A percentile compares a stretch with the other conserved stretches of the same genome.
These are phyloP conservation scores for Argynnis bischoffii DNA, from an alignment of 2,888 invertebrate species.

Conservation along the genomic window DNA sequence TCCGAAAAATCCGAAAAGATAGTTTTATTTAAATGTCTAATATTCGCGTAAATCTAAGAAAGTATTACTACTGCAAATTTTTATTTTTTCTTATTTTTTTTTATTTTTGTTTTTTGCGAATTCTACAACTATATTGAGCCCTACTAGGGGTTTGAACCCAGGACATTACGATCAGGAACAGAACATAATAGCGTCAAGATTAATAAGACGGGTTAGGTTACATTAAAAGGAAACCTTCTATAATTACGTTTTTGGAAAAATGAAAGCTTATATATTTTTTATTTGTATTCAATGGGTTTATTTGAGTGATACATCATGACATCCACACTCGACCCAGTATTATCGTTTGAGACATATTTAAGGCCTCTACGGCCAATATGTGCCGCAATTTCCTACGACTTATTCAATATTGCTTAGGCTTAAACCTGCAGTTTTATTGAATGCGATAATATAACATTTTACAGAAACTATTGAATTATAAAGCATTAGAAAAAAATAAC, in stretches of 20 bases:
- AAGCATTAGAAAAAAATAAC: not conserved
- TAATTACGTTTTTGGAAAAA: not conserved
- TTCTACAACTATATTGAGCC: too few species aligned
- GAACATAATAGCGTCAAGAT: too few species aligned
- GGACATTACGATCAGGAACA: too few species aligned
- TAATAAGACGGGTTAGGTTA: too few species aligned
- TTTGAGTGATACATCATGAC: slow-evolving; percentile 1
- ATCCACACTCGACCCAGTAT: slow-evolving; percentile 1
- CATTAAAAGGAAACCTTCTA: too few species aligned
- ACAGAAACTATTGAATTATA: not conserved
- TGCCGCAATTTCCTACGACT: slow-evolving; percentile 41
- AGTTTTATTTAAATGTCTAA: too few species aligned
- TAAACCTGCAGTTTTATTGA: slow-evolving; percentile 18
- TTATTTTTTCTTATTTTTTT: too few species aligned
- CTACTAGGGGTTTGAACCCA: too few species aligned
- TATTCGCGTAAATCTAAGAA: too few species aligned
- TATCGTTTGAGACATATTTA: slow-evolving; percentile 34
- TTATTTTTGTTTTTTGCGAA: too few species aligned
- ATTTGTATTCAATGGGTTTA: not conserved
- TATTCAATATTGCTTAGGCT: slow-evolving; percentile 43
- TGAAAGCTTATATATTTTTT: not conserved
- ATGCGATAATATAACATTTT: not conserved
- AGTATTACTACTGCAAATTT: too few species aligned
- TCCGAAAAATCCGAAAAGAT: too few species aligned
- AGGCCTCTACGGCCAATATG: slow-evolving; percentile 36